Evolutionary conservation across 2,113 vertebrate species (phyloP).

Genomic region (Plectropomus leopardus): DNA sequence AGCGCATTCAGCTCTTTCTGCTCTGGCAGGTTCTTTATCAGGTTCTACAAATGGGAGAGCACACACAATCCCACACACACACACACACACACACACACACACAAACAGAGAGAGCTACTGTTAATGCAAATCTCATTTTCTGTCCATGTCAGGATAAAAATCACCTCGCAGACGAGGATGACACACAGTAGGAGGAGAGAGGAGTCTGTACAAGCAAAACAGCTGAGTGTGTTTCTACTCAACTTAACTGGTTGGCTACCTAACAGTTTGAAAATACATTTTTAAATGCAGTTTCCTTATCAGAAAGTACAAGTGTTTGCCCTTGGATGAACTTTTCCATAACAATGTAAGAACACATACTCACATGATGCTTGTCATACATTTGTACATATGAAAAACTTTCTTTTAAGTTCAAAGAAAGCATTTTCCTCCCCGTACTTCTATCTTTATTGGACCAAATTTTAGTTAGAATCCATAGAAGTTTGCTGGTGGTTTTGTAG

Average conservation of each 20-base stretch:
- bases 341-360: background rate
- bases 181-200: constrained; percentile 26
- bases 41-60: constrained; percentile 88
- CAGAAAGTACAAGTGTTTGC: background rate
- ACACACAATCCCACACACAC: constrained; percentile 45
- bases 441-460: constrained; percentile 1
- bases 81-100: constrained; percentile 54
- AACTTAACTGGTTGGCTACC: constrained; percentile 17
- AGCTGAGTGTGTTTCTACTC: constrained; percentile 1
- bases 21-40: constrained; percentile 97
- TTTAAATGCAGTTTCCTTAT: background rate
- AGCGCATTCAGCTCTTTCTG: constrained; percentile 93
- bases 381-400: background rate
- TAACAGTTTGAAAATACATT: background rate
- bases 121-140: constrained; percentile 69
- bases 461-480: background rate
- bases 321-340: background rate
- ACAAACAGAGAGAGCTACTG: constrained; percentile 28
- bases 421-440: background rate
- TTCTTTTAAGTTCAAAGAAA: constrained; percentile 2
- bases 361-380: background rate
- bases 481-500: background rate
- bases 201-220: background rate
- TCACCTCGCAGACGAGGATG: constrained; percentile 27
- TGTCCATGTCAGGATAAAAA: constrained; percentile 45